These are phyloP conservation scores for Littorina saxatilis DNA, from an alignment of 1,140 invertebrate species.

Conservation along the genomic window DNA sequence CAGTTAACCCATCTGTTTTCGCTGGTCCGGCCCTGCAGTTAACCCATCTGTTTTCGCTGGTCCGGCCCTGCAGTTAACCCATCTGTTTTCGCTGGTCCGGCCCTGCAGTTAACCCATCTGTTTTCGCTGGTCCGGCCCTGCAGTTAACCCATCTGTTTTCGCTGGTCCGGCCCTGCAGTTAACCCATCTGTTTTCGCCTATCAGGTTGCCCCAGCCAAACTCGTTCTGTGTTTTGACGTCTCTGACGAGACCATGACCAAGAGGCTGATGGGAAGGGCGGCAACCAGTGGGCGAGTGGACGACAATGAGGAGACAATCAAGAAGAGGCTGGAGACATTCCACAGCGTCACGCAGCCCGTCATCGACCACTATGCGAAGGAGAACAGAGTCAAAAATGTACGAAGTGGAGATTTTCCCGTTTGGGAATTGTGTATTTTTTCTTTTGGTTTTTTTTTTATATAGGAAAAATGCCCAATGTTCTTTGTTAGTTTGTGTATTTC, in stretches of 20 bases:
- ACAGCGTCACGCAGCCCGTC: slow-evolving; percentile 91
- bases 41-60: too few relatives aligned
- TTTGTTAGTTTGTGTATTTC: not conserved
- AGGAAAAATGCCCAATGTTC: not conserved
- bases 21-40: too few relatives aligned
- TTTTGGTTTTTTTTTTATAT: too few relatives aligned
- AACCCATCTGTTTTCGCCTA: too few relatives aligned
- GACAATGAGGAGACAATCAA: slow-evolving; percentile 98
- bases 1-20: too few relatives aligned
- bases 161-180: too few relatives aligned
- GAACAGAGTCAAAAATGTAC: slow-evolving; percentile 47
- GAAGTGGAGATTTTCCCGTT: not conserved
- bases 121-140: not conserved
- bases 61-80: too few relatives aligned
- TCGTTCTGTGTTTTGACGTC: slow-evolving; percentile 89
- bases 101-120: too few relatives aligned
- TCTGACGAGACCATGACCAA: slow-evolving; percentile 88
- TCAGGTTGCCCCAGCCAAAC: slow-evolving; percentile 86
- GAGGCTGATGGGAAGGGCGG: slow-evolving; percentile 88
- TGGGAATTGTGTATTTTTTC: not conserved
- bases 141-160: not conserved
- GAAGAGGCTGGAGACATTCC: slow-evolving; percentile 93
- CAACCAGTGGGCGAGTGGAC: slow-evolving; percentile 92
- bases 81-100: too few relatives aligned
- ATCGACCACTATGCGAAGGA: slow-evolving; percentile 78